Evolutionary conservation across 2,113 vertebrate genomes (phyloP), one percentile per base, ranked within the genome.

Genomic region (Oreochromis niloticus): DNA sequence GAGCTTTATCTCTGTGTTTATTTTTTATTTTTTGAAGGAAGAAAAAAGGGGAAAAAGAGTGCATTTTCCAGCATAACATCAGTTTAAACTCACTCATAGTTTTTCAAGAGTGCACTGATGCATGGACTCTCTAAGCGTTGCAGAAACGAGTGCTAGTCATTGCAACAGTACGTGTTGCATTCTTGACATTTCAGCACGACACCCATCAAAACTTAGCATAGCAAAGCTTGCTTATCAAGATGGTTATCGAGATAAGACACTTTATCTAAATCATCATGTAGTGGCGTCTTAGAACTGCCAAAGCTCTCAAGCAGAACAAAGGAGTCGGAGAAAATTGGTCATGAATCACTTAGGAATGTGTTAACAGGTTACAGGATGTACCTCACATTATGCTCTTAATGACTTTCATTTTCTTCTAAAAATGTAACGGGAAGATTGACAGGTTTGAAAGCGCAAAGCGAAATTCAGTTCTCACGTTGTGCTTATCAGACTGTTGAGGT

Each of bases 21-120:
- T 52, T 78, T 50, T 48, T 48, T 36, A 36, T n/a, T 66, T 66
- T 66, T 66, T n/a, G 6, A 66, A 39, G 32, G 3, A 0, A 27
- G 9, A 9, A 3, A 16, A 22, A 19, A 0, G 1, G 30, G 2
- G 2, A 0, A 1, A 43, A 6, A 4, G 2, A 27, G 14, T 27
- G 9, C 6, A 17, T 75, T 75, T 19, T 75, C 16, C 6, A 0
- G 68, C 8, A 48, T 75, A 17, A 75, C 24, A 19, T 50, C 16
- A 3, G 24, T 50, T 78, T 48, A 78, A 50, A 17, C 16, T 50
- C 52, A 55, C 17, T 55, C 24, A 6, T 73, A 50, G 16, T 78
- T 50, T 78, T 11, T 0, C 43, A 78, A 75, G 43, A 48, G 27
- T 19, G 16, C 71, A 32, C 22, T 75, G 24, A 19, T 32, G 24